A percentile compares a stretch with the other conserved stretches of the same genome.
These are phyloP conservation scores for Bubo bubo DNA, from an alignment of 2,113 vertebrate species.

Conservation along the genomic window DNA sequence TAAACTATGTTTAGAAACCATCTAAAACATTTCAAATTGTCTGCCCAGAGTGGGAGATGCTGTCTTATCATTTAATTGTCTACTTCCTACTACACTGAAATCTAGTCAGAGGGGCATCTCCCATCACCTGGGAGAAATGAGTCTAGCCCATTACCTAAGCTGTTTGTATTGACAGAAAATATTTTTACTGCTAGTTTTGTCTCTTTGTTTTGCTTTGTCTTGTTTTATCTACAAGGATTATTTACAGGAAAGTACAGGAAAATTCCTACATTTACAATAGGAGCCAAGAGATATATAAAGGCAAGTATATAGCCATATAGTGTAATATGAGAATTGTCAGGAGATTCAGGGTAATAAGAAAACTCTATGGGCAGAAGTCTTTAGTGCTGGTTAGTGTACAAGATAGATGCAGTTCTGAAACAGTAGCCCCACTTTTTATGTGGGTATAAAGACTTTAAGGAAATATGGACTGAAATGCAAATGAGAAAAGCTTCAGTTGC, in stretches of 20 bases:
- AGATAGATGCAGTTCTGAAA: neutral
- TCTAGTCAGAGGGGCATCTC: neutral
- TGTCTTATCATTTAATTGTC: neutral
- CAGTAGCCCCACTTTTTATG: neutral
- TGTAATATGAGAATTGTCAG: neutral
- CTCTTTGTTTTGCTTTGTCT: neutral
- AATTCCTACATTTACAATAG: neutral
- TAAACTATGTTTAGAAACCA: neutral
- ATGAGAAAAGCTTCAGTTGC: neutral
- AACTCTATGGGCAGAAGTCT: neutral
- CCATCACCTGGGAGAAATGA: neutral
- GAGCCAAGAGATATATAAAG: neutral
- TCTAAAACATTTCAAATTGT: neutral
- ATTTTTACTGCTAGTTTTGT: neutral
- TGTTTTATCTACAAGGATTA: neutral
- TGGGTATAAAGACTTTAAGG: neutral
- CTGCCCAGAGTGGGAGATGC: neutral
- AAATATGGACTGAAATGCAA: neutral
- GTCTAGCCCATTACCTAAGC: neutral
- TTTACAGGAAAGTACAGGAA: neutral
- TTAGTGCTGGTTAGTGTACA: neutral
- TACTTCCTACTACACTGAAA: neutral
- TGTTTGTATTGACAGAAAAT: neutral
- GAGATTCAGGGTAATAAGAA: neutral
- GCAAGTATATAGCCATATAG: neutral